Percentiles rank a stretch among this genome's conserved stretches.
phyloP scores from a whole-genome alignment of 2,888 invertebrate species.

The Phlogophora meticulosa region DNA sequence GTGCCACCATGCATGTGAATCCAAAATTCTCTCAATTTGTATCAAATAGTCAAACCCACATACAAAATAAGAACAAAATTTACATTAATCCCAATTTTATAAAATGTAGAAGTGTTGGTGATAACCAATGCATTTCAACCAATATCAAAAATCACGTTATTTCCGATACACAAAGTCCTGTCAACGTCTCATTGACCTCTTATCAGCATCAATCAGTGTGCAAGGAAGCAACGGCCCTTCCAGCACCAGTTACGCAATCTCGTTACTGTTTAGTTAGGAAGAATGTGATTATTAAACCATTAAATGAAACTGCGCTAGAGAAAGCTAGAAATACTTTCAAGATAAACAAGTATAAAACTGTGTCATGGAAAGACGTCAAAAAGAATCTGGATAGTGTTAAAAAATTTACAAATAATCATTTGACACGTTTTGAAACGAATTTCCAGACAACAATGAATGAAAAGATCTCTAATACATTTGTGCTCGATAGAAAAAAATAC shows the following conservation, averaged over 20 bases:
- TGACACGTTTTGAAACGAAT: conserved; percentile 25
- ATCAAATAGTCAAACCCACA: conserved; percentile 50
- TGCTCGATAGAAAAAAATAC: conserved; percentile 27
- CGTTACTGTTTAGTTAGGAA: conserved; percentile 80
- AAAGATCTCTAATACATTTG: conserved; percentile 10
- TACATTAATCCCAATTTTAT: conserved; percentile 89
- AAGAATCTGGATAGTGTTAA: conserved; percentile 65
- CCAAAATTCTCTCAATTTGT: conserved; percentile 76
- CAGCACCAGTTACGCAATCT: conserved; percentile 67
- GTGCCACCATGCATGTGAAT: conserved; percentile 77
- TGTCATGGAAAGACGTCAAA: conserved; percentile 77
- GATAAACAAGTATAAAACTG: conserved; percentile 84
- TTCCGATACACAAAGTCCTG: not conserved
- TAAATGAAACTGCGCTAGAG: conserved; percentile 38
- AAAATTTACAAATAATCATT: conserved; percentile 48
- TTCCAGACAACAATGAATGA: conserved; percentile 7
- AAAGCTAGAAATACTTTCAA: conserved; percentile 74
- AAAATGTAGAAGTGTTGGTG: conserved; percentile 41
- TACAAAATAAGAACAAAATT: conserved; percentile 76
- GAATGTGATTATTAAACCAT: conserved; percentile 58
- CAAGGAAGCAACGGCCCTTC: conserved; percentile 10
- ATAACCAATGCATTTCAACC: conserved; percentile 16
- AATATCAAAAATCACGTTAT: conserved; percentile 3
- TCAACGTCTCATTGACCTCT: not conserved
- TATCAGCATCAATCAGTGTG: conserved; percentile 24